Evolutionary conservation across 2,888 invertebrate species (phyloP), one percentile per base, ranked within the genome.

Genomic region (Graphium colonna): DNA sequence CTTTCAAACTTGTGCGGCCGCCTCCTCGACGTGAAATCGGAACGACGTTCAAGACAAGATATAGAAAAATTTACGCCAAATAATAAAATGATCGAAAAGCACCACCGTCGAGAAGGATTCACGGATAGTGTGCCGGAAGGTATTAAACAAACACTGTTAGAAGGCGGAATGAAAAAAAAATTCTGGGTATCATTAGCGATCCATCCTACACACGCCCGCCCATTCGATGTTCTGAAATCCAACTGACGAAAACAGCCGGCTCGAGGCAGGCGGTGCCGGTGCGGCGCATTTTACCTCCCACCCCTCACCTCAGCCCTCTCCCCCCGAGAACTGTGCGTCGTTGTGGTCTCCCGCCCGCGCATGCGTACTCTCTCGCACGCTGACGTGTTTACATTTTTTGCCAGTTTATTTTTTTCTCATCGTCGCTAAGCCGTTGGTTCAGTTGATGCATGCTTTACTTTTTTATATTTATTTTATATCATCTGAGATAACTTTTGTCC

Each of bases 131-230:
- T 84, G 80, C 77, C 82, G 75, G 80, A 87, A 84, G 82, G 82
- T 80, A 80, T 82, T 64, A 68, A 68, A 88, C 83, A 88, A 88
- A 87, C 88, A 88, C 88, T 87, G 79, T 60, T 83, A 83, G 86
- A 88, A 88, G 87, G 82, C 90, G 90, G 86, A 87, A 85, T 91
- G 79, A 87, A 91, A 91, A 91, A 91, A 87, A 83, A 83, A 91
- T 90, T 90, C 89, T 87, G 91, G 90, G 82, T 92, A 88, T 83
- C 75, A 68, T 79, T 88, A 89, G 73, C 88, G 86, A 85, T 87
- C 89, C 89, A 89, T 89, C 71, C 87, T 85, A 83, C 71, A 86
- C 88, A 88, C 88, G 87, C 89, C 89, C 88, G 88, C 82, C 89
- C 88, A 77, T 84, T 75, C 74, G 89, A 88, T 89, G 89, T 89